Conservation (phyloP, 2,113 vertebrate genomes). For the Mustela lutreola region DNA sequence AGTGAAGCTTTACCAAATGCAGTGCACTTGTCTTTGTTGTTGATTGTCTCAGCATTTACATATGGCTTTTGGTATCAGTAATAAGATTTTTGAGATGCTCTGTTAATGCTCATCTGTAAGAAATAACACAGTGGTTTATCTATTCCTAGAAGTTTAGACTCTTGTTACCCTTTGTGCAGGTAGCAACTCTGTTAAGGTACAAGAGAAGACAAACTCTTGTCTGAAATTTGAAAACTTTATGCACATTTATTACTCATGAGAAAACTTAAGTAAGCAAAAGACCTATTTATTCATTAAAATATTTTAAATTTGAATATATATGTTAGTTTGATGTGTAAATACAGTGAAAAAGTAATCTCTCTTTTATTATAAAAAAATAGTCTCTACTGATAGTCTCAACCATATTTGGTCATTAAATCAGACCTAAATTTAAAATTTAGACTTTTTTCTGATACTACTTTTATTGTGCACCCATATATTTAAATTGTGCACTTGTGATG, state of each 20-base stretch:
- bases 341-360: background rate
- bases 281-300: background rate
- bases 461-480: background rate
- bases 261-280: background rate
- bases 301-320: background rate
- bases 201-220: background rate
- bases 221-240: constrained; percentile 22
- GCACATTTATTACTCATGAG: background rate
- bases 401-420: background rate
- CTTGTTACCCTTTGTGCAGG: background rate
- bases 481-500: background rate
- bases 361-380: background rate
- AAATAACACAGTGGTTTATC: background rate
- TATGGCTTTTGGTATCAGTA: background rate
- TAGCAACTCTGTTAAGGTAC: background rate
- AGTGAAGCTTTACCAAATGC: background rate
- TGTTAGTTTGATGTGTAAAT: background rate
- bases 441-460: background rate
- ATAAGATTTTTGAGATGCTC: background rate
- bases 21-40: background rate
- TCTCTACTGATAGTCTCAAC: background rate
- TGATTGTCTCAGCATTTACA: background rate
- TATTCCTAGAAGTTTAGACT: background rate
- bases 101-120: background rate
- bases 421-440: background rate